These are phyloP conservation scores for Mamestra configurata DNA, from an alignment of 1,140 invertebrate species.

Conservation along the genomic window DNA sequence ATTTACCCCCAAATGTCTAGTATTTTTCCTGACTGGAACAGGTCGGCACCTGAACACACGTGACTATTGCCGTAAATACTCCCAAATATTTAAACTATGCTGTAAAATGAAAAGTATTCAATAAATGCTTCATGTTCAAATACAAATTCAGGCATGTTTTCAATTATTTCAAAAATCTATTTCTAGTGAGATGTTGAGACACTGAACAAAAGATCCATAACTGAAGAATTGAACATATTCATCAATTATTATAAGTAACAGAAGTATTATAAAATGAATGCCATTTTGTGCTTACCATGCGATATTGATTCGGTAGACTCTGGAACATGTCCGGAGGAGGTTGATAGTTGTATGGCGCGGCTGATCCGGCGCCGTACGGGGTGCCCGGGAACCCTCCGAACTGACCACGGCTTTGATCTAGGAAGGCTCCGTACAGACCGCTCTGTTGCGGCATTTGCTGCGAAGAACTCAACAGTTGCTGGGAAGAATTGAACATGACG, in stretches of 20 bases:
- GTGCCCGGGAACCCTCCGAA: conserved; percentile 85
- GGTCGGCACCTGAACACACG: too few species aligned
- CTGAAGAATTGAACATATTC: too few species aligned
- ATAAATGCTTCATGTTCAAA: too few species aligned
- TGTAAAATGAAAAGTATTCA: too few species aligned
- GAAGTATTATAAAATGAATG: background rate
- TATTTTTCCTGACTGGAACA: background rate
- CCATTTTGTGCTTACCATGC: conserved; percentile 88
- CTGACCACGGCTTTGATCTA: conserved; percentile 84
- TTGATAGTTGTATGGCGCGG: conserved; percentile 87
- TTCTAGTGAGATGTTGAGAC: too few species aligned
- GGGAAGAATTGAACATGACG: conserved; percentile 93
- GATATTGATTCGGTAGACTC: conserved; percentile 92
- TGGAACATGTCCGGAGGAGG: conserved; percentile 94
- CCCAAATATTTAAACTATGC: too few species aligned
- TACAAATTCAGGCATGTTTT: too few species aligned
- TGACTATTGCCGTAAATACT: too few species aligned
- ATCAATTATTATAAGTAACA: too few species aligned
- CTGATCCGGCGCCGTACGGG: conserved; percentile 85
- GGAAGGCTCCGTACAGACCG: conserved; percentile 89
- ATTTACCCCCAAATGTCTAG: too few species aligned
- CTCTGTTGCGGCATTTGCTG: conserved; percentile 92
- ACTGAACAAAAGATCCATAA: too few species aligned
- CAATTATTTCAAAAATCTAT: too few species aligned
- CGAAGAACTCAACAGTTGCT: conserved; percentile 90